Evolutionary conservation across 1,140 invertebrate species (phyloP).

Genomic region (Phymastichus coffea): DNA sequence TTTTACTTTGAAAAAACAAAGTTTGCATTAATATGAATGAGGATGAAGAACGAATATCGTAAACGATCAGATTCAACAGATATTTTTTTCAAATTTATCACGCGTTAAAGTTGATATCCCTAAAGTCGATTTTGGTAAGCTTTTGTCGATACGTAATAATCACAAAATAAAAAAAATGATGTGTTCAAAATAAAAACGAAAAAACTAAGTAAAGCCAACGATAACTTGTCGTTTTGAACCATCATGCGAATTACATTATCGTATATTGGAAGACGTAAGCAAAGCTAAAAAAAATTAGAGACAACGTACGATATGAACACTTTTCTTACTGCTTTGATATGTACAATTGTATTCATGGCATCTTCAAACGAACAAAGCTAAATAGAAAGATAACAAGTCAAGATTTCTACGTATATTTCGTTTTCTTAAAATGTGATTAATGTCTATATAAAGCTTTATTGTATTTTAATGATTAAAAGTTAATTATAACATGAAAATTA

Average conservation of each 20-base stretch:
- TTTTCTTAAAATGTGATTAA: constrained; percentile 1
- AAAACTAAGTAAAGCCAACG: constrained; percentile 11
- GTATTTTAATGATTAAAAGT: constrained; percentile 20
- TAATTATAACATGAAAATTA: constrained; percentile 9
- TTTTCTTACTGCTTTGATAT: constrained; percentile 31
- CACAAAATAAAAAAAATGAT: constrained; percentile 6
- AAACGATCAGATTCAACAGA: not conserved
- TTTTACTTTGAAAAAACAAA: no score
- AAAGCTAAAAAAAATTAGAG: constrained; percentile 27
- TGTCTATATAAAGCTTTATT: constrained; percentile 4
- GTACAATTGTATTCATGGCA: constrained; percentile 31
- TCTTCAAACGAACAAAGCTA: constrained; percentile 30
- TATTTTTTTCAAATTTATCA: not conserved
- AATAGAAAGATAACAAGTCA: constrained; percentile 30
- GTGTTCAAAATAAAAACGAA: constrained; percentile 2
- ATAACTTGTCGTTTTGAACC: not conserved
- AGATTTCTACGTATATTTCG: constrained; percentile 16
- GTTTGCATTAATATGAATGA: no score
- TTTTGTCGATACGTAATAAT: constrained; percentile 16
- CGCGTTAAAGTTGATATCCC: not conserved
- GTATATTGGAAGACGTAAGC: constrained; percentile 1
- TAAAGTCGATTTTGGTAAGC: no score
- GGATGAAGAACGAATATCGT: no score
- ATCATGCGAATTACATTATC: constrained; percentile 17
- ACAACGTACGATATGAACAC: constrained; percentile 30